These are phyloP conservation scores for Spatula versicolor DNA, from an alignment of 2,797 vertebrate species.

Conservation along the genomic window DNA sequence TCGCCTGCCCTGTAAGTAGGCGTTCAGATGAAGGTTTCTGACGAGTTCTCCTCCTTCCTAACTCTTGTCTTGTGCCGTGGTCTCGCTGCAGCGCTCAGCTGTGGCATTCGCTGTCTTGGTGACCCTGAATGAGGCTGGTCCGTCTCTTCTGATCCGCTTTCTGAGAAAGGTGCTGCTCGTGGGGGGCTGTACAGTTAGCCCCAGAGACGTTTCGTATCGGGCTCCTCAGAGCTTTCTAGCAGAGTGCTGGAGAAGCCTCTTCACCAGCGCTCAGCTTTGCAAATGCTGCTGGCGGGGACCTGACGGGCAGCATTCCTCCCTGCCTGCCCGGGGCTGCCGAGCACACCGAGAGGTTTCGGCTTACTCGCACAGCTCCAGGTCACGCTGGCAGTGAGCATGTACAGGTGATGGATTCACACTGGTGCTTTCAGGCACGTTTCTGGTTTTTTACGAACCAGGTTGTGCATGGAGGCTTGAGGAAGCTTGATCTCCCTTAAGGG, in stretches of 20 bases:
- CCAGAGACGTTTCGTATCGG: neutral
- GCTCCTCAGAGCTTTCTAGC: neutral
- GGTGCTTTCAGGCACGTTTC: neutral
- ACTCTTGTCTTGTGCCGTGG: neutral
- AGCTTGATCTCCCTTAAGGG: neutral
- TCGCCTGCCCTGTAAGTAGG: neutral
- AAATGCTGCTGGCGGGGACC: slow-evolving; percentile 1
- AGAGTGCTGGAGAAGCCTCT: neutral
- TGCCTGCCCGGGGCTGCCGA: neutral
- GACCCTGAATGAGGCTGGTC: rapidly evolving
- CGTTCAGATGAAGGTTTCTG: neutral
- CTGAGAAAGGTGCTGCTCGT: neutral
- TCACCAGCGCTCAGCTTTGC: neutral
- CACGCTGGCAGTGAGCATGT: neutral
- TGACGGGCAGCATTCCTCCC: slow-evolving; percentile 29
- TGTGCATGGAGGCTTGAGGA: neutral
- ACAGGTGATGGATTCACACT: neutral
- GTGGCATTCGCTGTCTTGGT: neutral
- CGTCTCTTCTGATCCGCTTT: neutral
- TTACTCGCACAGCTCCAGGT: neutral
- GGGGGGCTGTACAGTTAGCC: neutral
- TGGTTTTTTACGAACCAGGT: neutral
- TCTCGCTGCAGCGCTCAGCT: neutral
- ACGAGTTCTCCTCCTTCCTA: neutral
- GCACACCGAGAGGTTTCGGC: neutral